These are phyloP conservation scores for Portunus trituberculatus DNA, from an alignment of 1,140 invertebrate genomes.

Conservation along the genomic window DNA sequence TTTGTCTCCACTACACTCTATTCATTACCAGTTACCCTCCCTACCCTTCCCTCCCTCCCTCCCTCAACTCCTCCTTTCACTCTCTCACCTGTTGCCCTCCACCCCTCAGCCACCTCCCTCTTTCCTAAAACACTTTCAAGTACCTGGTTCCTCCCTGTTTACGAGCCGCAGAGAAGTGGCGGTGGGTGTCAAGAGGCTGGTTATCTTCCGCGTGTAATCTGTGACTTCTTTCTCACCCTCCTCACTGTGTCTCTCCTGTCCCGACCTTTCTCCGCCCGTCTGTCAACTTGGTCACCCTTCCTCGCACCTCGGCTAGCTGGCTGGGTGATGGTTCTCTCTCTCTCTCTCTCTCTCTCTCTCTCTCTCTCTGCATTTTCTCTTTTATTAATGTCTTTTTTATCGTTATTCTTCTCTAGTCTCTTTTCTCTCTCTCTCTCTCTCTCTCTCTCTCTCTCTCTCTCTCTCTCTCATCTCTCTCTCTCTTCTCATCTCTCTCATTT, in stretches of 20 bases:
- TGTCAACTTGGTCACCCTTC: no score
- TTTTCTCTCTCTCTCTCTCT: not conserved
- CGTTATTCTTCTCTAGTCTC: no score
- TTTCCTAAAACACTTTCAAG: not conserved
- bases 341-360: not conserved
- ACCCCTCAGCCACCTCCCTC: not conserved
- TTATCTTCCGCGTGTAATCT: not conserved
- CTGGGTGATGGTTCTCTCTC: not conserved
- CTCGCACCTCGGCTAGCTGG: no score
- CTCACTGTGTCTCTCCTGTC: not conserved
- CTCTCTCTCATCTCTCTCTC: not conserved
- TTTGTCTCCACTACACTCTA: not conserved
- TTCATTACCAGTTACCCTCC: not conserved
- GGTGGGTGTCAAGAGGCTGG: not conserved
- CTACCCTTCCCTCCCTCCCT: not conserved
- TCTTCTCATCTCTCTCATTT: no score
- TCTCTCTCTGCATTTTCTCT: not conserved
- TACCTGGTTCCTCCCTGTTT: not conserved
- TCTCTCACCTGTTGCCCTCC: not conserved
- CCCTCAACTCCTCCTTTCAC: not conserved
- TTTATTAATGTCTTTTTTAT: no score
- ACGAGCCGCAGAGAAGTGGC: not conserved
- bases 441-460: constrained; percentile 10
- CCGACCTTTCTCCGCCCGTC: not conserved
- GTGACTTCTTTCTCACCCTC: not conserved